Evolutionary conservation across 2,113 vertebrate genomes (phyloP).

Genomic region (Amphiprion percula): DNA sequence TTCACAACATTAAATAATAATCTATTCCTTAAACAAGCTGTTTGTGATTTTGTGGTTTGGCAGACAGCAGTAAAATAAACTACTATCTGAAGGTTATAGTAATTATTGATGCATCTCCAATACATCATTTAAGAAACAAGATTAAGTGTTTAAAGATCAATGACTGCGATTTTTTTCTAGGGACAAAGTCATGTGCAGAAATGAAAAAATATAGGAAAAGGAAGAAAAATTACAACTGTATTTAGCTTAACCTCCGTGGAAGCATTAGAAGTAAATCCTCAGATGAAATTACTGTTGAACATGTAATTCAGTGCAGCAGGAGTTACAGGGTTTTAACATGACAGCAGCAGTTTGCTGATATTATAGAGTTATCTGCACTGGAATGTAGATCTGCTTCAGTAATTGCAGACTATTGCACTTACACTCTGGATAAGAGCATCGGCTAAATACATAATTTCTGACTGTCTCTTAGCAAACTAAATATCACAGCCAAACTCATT

Average conservation of each 20-base stretch:
- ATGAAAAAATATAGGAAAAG: no score
- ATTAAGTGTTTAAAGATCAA: neutral
- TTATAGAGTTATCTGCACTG: conserved; percentile 33
- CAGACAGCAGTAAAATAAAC: neutral
- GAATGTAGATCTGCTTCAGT: conserved; percentile 45
- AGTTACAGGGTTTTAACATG: conserved; percentile 7
- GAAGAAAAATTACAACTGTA: no score
- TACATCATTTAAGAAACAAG: no score
- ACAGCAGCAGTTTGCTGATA: conserved; percentile 35
- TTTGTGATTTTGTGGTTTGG: neutral
- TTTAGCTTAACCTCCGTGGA: neutral
- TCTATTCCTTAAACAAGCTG: no score
- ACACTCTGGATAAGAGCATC: conserved; percentile 38
- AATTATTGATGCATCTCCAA: neutral
- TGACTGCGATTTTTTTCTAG: neutral
- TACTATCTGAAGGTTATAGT: neutral
- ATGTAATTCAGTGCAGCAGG: conserved; percentile 12
- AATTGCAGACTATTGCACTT: conserved; percentile 47
- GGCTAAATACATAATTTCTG: conserved; percentile 63
- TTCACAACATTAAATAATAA: no score
- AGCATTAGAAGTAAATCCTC: conserved; percentile 6
- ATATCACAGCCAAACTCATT: conserved; percentile 73
- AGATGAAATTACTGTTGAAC: conserved; percentile 10
- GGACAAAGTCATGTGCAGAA: neutral
- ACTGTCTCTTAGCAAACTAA: conserved; percentile 68